Evolutionary conservation across 2,888 invertebrate genomes (phyloP).

Genomic region (Platycnemis pennipes): DNA sequence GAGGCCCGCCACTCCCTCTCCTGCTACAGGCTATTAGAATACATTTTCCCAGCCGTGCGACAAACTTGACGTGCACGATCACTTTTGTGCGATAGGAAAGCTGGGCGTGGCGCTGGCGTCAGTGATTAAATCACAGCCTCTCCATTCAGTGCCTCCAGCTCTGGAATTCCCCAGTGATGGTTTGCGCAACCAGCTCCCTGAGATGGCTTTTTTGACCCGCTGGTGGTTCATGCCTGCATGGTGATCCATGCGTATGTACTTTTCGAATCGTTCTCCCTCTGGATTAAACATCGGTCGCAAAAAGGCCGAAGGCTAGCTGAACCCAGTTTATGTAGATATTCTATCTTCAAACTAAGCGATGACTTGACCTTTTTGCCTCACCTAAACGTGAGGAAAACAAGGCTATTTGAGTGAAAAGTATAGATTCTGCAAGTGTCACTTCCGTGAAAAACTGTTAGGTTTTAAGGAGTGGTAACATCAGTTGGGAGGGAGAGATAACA

Average conservation of each 20-base stretch:
- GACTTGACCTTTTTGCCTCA: too few relatives aligned
- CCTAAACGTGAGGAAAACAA: too few relatives aligned
- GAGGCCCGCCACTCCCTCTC: neutral
- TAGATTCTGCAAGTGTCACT: too few relatives aligned
- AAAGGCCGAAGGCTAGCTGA: too few relatives aligned
- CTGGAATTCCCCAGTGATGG: neutral
- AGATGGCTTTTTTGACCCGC: neutral
- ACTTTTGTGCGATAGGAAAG: neutral
- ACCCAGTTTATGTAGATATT: too few relatives aligned
- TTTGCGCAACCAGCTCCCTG: neutral
- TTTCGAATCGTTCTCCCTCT: neutral
- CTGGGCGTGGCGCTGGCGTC: neutral
- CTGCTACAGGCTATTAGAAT: slow-evolving; percentile 1
- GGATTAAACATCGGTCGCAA: too few relatives aligned
- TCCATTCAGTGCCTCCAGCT: neutral
- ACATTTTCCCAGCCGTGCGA: neutral
- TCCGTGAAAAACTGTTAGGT: too few relatives aligned
- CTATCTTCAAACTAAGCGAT: too few relatives aligned
- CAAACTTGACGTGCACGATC: slow-evolving; percentile 4
- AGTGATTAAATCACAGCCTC: neutral
- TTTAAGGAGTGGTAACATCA: too few relatives aligned
- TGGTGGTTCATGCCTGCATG: too few relatives aligned
- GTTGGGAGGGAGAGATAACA: too few relatives aligned
- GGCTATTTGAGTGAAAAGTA: too few relatives aligned
- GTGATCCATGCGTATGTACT: neutral